Percentiles rank a stretch among this genome's conserved stretches.
These are phyloP conservation scores for Drosophila pectinifera DNA, from an alignment of 1,140 invertebrate genomes.

Conservation along the genomic window DNA sequence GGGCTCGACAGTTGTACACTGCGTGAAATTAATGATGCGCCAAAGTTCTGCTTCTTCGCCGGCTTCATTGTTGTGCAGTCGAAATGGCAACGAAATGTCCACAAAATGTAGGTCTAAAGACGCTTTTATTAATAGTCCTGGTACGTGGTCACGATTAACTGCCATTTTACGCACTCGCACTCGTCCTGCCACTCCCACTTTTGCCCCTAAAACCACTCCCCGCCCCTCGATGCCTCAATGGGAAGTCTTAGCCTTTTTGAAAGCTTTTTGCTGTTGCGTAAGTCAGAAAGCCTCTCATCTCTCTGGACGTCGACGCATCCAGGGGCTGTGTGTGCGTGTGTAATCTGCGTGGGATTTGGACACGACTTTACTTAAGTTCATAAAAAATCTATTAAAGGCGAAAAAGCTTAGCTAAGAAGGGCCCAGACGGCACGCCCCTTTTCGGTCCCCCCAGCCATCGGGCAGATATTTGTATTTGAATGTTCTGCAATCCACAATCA, in stretches of 20 bases:
- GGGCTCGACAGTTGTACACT: constrained; percentile 76
- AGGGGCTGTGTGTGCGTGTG: constrained; percentile 47
- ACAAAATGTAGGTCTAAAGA: constrained; percentile 81
- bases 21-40: constrained; percentile 82
- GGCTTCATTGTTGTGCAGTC: constrained; percentile 52
- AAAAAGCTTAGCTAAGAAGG: constrained; percentile 37
- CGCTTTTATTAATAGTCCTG: constrained; percentile 82
- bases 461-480: constrained; percentile 27
- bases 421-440: constrained; percentile 43
- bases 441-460: constrained; percentile 7
- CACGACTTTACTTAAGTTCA: constrained; percentile 82
- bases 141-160: constrained; percentile 82
- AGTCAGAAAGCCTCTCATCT: constrained; percentile 70
- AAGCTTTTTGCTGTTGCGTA: constrained; percentile 83
- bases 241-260: constrained; percentile 73
- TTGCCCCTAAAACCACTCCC: background rate
- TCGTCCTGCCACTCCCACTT: constrained; percentile 46
- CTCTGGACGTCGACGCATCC: constrained; percentile 10
- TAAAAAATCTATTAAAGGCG: constrained; percentile 80
- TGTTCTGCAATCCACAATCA: constrained; percentile 46
- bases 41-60: constrained; percentile 66
- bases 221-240: constrained; percentile 1
- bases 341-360: constrained; percentile 77
- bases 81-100: constrained; percentile 70
- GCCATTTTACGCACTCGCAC: constrained; percentile 76